phyloP scores from a whole-genome alignment of 2,113 vertebrate genomes.

The Cephalopterus ornatus region DNA sequence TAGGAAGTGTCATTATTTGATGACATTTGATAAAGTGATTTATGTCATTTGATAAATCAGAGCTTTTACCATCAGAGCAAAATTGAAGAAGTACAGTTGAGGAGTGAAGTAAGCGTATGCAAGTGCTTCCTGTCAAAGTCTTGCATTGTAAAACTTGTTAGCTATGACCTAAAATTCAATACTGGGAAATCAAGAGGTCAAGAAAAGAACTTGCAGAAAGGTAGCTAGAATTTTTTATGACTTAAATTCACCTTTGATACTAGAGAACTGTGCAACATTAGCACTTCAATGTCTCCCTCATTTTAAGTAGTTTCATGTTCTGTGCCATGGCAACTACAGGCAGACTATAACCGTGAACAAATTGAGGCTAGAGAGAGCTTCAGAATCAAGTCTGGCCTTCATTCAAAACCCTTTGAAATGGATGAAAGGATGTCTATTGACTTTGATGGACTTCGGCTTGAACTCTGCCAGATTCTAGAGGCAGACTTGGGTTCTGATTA shows the following conservation, averaged over 20 bases:
- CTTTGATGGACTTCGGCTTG: constrained; percentile 1
- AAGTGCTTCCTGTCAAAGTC: neutral
- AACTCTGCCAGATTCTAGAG: neutral
- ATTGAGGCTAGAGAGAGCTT: constrained; percentile 4
- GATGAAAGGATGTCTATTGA: neutral
- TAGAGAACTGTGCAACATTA: neutral
- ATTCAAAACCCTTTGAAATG: constrained; percentile 2
- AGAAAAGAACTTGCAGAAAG: neutral
- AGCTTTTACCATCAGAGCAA: neutral
- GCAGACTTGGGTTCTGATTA: neutral
- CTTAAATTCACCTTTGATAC: constrained; percentile 16
- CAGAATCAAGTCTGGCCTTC: neutral
- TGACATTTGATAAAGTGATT: neutral
- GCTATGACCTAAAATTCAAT: neutral
- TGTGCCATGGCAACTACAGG: neutral
- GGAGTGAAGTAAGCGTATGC: neutral
- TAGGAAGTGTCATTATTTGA: neutral
- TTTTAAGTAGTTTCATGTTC: constrained; percentile 10
- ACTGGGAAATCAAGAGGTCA: neutral
- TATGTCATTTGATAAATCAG: neutral
- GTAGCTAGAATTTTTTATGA: neutral
- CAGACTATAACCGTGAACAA: neutral
- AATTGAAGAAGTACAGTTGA: neutral
- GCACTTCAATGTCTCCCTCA: neutral
- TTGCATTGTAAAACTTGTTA: neutral